phyloP scores from a whole-genome alignment of 2,888 invertebrate genomes.

The Drosophila fungiperda region DNA sequence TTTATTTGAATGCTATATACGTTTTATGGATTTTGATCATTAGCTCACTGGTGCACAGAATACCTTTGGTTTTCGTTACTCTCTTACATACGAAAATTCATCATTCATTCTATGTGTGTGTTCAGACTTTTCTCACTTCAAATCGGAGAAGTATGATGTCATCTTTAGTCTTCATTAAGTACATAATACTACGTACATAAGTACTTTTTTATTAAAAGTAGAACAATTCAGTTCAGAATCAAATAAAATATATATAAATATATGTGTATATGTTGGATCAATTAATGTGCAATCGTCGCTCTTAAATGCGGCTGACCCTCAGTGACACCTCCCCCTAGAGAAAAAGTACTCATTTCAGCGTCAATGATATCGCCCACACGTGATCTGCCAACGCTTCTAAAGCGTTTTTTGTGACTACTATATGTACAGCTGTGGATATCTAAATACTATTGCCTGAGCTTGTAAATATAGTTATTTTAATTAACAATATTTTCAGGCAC shows the following conservation, averaged over 20 bases:
- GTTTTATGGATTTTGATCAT: slow-evolving; percentile 60
- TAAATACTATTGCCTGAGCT: not conserved
- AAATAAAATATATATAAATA: not conserved
- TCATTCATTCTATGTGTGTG: slow-evolving; percentile 3
- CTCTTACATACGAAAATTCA: slow-evolving; percentile 58
- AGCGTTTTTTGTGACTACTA: not conserved
- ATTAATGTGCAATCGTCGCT: slow-evolving; percentile 58
- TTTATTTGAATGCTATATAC: slow-evolving; percentile 21
- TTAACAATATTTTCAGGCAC: not conserved
- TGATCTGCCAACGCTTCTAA: slow-evolving; percentile 32
- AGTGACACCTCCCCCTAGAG: slow-evolving; percentile 50
- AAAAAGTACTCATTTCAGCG: slow-evolving; percentile 13
- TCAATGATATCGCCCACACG: slow-evolving; percentile 66
- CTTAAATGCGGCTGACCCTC: slow-evolving; percentile 60
- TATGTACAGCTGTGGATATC: not conserved
- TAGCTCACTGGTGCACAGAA: slow-evolving; percentile 63
- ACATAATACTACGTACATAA: slow-evolving; percentile 7
- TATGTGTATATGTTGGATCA: slow-evolving; percentile 30
- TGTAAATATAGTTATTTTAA: not conserved
- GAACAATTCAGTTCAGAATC: not conserved
- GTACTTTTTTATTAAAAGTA: not conserved
- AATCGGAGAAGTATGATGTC: slow-evolving; percentile 45
- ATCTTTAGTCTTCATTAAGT: slow-evolving; percentile 31
- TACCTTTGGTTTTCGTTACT: slow-evolving; percentile 34
- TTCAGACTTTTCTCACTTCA: slow-evolving; percentile 22